These are phyloP conservation scores for Dicerorhinus sumatrensis DNA, from an alignment of 2,113 vertebrate genomes.

Conservation along the genomic window DNA sequence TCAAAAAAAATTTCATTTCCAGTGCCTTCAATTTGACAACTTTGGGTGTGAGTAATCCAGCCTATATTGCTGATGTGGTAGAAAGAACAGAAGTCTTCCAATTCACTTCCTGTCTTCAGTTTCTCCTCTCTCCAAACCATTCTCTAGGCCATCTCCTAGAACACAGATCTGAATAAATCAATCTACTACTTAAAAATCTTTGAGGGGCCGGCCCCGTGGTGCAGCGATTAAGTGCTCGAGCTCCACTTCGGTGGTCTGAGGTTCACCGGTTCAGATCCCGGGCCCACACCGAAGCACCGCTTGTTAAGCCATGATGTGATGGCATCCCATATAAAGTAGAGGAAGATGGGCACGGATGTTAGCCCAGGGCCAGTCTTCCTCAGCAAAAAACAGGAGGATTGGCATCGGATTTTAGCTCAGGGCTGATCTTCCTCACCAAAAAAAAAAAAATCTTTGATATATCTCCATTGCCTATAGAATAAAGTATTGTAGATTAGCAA, in stretches of 20 bases:
- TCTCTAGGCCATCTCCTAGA: background rate
- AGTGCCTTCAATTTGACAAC: background rate
- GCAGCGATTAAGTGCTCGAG: no score
- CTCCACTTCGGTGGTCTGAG: no score
- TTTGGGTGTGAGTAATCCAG: background rate
- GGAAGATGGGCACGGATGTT: no score
- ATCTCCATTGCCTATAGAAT: background rate
- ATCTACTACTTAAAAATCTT: background rate
- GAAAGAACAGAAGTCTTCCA: background rate
- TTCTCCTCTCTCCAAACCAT: background rate
- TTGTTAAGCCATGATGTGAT: no score
- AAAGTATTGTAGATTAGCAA: background rate
- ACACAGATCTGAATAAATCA: background rate
- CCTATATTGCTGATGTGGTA: background rate
- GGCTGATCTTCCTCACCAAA: no score
- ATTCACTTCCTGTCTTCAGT: background rate
- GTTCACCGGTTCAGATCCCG: no score
- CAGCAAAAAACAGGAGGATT: no score
- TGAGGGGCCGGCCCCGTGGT: background rate
- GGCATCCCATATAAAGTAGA: no score
- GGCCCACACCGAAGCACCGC: no score
- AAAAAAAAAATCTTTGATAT: background rate
- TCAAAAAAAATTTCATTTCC: background rate
- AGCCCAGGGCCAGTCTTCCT: no score
- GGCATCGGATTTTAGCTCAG: no score